Conservation (phyloP, 2,888 invertebrate species). For the Margaritifera margaritifera region DNA sequence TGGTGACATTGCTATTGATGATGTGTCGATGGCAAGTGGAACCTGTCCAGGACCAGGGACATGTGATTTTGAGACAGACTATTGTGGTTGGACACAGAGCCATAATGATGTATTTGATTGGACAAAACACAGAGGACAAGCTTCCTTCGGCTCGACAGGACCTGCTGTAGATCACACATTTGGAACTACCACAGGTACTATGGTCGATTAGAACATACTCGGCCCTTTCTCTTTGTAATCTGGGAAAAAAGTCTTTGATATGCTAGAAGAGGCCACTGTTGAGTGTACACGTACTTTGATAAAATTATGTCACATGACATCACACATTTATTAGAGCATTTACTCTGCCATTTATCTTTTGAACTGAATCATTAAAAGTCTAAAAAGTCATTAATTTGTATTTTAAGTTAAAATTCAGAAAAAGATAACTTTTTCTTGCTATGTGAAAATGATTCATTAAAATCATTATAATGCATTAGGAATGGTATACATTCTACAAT, state of each 20-base stretch:
- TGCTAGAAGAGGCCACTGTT: no score
- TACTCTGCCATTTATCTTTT: no score
- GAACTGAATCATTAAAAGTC: no score
- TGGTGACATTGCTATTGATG: constrained; percentile 69
- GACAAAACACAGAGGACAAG: constrained; percentile 46
- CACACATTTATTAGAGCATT: background rate
- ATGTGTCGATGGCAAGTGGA: constrained; percentile 52
- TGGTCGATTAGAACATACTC: background rate
- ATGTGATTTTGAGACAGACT: constrained; percentile 61
- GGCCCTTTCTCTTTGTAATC: no score
- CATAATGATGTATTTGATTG: constrained; percentile 62
- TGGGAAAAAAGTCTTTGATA: no score
- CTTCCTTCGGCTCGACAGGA: constrained; percentile 49
- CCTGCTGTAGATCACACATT: constrained; percentile 61
- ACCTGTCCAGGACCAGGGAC: constrained; percentile 51
- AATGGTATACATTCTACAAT: no score
- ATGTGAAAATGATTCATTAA: no score
- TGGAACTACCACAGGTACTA: constrained; percentile 46
- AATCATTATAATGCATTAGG: no score
- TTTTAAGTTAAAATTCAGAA: no score
- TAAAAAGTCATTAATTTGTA: background rate
- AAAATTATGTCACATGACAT: no score
- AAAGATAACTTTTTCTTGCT: no score
- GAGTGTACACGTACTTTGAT: no score
- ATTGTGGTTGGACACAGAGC: constrained; percentile 62